Percentiles rank a stretch among this genome's conserved stretches.
Evolutionary conservation across 2,113 vertebrate species (phyloP).

Genomic region (Mugil cephalus): DNA sequence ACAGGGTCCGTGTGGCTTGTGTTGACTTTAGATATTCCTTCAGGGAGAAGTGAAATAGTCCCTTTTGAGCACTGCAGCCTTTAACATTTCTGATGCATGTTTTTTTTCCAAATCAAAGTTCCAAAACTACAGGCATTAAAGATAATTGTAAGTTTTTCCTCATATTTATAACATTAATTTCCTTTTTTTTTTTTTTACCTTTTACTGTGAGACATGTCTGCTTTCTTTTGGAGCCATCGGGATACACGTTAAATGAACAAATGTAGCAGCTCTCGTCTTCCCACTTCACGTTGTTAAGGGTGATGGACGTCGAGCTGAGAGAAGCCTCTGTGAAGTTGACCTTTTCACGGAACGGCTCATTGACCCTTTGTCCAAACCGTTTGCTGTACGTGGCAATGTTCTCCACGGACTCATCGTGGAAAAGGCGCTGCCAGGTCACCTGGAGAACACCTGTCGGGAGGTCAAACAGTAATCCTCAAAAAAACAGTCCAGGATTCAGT

Average conservation of each 20-base stretch:
- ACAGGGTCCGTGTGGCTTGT: neutral
- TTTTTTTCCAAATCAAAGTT: too few relatives aligned
- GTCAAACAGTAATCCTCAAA: neutral
- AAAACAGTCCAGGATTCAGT: neutral
- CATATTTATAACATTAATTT: neutral
- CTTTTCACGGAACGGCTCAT: slow-evolving; percentile 39
- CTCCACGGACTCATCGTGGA: slow-evolving; percentile 6
- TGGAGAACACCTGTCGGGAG: slow-evolving; percentile 66
- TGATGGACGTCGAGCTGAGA: slow-evolving; percentile 66
- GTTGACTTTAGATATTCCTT: slow-evolving; percentile 73
- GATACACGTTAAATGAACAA: slow-evolving; percentile 79
- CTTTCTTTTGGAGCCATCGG: slow-evolving; percentile 64
- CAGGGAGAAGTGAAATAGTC: neutral
- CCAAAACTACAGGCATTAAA: too few relatives aligned
- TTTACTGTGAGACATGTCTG: slow-evolving; percentile 75
- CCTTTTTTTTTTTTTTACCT: slow-evolving; percentile 55
- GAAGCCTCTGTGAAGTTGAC: slow-evolving; percentile 56
- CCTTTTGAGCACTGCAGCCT: neutral
- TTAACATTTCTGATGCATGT: too few relatives aligned
- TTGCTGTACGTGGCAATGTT: slow-evolving; percentile 73
- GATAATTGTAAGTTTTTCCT: too few relatives aligned
- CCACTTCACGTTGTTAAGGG: slow-evolving; percentile 62
- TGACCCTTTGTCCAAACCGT: slow-evolving; percentile 57
- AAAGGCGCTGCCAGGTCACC: slow-evolving; percentile 74
- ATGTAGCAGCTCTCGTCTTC: slow-evolving; percentile 79